Percentiles rank a stretch among this genome's conserved stretches.
Conservation (phyloP, 2,888 invertebrate species). For the Epinotia nisella region DNA sequence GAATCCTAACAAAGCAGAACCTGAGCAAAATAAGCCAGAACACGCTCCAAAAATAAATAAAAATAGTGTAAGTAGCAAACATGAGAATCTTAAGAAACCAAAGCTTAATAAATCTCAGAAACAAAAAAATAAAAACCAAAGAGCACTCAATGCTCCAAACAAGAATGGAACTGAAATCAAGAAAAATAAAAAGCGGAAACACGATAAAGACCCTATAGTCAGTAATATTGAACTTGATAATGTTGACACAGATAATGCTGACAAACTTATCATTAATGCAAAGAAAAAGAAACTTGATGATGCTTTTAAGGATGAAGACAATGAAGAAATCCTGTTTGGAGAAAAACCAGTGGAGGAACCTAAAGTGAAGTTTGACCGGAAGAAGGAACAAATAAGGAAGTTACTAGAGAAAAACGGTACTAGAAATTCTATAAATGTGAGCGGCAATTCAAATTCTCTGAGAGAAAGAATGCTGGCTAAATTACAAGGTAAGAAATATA, state of each 20-base stretch:
- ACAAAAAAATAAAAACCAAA: slow-evolving; percentile 45
- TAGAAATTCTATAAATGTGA: slow-evolving; percentile 62
- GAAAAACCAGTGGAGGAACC: slow-evolving; percentile 46
- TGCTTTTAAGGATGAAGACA: slow-evolving; percentile 58
- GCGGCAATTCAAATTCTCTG: slow-evolving; percentile 66
- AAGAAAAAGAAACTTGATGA: slow-evolving; percentile 68
- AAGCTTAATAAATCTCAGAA: slow-evolving; percentile 40
- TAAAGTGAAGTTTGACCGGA: slow-evolving; percentile 49
- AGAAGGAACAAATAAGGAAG: slow-evolving; percentile 60
- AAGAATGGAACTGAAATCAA: slow-evolving; percentile 43
- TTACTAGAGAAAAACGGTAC: slow-evolving; percentile 54
- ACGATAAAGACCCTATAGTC: slow-evolving; percentile 42
- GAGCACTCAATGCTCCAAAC: slow-evolving; percentile 44
- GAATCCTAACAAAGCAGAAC: slow-evolving; percentile 27
- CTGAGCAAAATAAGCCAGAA: background rate
- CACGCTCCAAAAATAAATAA: background rate
- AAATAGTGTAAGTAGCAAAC: background rate
- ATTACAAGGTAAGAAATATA: slow-evolving; percentile 85
- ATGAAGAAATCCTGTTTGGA: slow-evolving; percentile 56
- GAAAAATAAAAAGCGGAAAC: slow-evolving; percentile 29
- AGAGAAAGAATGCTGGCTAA: slow-evolving; percentile 88
- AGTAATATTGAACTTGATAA: slow-evolving; percentile 50
- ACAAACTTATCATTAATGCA: slow-evolving; percentile 63
- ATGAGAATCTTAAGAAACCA: slow-evolving; percentile 33
- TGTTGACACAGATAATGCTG: slow-evolving; percentile 60